phyloP scores from a whole-genome alignment of 2,113 vertebrate species.

The Daubentonia madagascariensis region DNA sequence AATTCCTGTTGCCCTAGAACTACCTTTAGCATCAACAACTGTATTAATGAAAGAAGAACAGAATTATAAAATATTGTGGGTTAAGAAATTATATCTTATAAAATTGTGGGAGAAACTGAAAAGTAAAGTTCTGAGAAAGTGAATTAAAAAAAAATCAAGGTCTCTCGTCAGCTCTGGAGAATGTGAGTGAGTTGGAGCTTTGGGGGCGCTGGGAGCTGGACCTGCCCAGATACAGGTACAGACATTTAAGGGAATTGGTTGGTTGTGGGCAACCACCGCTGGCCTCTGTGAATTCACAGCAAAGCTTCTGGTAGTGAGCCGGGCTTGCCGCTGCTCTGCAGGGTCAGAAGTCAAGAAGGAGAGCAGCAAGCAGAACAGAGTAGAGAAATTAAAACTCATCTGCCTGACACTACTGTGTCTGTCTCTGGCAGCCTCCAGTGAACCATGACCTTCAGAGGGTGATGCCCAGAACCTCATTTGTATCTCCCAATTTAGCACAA shows the following conservation, averaged over 20 bases:
- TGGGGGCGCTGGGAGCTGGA: not conserved
- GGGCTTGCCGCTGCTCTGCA: rapidly evolving
- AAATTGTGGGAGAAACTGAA: not conserved
- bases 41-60: not conserved
- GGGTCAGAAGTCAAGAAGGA: not conserved
- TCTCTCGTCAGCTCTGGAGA: not conserved
- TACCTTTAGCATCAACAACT: not conserved
- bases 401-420: rapidly evolving
- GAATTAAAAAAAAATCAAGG: not conserved
- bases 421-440: not conserved
- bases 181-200: not conserved
- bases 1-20: not conserved
- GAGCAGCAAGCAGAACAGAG: too few relatives aligned
- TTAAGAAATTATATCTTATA: not conserved
- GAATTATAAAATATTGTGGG: not conserved
- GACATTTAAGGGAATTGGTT: rapidly evolving
- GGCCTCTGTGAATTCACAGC: too few relatives aligned
- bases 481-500: not conserved
- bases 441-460: not conserved
- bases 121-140: not conserved
- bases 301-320: not conserved
- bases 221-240: rapidly evolving
- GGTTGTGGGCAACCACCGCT: rapidly evolving
- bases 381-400: rapidly evolving
- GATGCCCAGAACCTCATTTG: rapidly evolving